These are phyloP conservation scores for Pollenia angustigena DNA, from an alignment of 2,888 invertebrate genomes.

Conservation along the genomic window DNA sequence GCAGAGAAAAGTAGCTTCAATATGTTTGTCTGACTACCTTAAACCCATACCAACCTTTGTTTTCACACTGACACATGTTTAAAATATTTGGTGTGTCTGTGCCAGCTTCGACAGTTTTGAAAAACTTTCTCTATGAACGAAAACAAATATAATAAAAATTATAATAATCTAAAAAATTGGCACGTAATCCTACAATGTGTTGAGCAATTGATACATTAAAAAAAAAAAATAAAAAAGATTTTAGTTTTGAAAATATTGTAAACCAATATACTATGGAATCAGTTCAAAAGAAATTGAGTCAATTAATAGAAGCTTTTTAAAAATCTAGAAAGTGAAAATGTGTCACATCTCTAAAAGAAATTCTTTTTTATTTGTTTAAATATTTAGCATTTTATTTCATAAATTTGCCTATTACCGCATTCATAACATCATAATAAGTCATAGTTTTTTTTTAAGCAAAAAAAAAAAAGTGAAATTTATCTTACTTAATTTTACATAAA, in stretches of 20 bases:
- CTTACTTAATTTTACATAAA: constrained; percentile 9
- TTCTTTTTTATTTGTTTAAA: neutral
- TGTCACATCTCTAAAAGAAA: neutral
- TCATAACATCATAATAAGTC: neutral
- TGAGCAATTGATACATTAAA: neutral
- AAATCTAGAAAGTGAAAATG: neutral
- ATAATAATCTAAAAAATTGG: constrained; percentile 53
- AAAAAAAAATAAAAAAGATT: neutral
- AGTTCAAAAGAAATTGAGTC: neutral
- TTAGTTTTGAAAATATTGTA: neutral
- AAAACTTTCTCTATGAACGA: constrained; percentile 63
- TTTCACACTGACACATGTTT: constrained; percentile 49
- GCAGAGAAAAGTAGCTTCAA: constrained; percentile 21
- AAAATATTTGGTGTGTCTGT: constrained; percentile 41
- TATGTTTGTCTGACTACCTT: constrained; percentile 1
- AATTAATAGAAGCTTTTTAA: no score
- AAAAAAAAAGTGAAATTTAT: constrained; percentile 36
- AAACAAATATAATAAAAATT: constrained; percentile 32
- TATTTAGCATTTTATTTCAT: neutral
- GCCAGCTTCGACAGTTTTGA: neutral
- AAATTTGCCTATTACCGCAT: neutral
- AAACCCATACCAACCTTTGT: constrained; percentile 12
- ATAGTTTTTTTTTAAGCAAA: neutral
- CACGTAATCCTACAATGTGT: constrained; percentile 56
- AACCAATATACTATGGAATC: neutral